These are phyloP conservation scores for Habropoda laboriosa DNA, from an alignment of 1,140 invertebrate genomes.

Conservation along the genomic window DNA sequence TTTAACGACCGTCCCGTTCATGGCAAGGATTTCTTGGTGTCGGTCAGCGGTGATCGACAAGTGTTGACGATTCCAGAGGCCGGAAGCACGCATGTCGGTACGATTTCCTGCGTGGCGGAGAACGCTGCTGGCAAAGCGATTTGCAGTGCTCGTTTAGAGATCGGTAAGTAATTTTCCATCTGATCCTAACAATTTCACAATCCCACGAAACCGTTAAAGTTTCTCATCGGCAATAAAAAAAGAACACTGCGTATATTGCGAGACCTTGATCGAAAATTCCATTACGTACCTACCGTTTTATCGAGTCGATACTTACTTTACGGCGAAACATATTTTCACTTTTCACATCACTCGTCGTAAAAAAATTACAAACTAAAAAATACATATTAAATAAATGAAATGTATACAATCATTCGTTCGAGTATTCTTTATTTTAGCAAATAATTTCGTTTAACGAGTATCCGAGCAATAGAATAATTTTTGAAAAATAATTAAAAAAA, in stretches of 20 bases:
- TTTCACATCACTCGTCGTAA: too few species aligned
- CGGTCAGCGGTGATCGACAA: constrained; percentile 87
- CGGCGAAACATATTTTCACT: too few species aligned
- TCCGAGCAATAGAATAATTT: too few species aligned
- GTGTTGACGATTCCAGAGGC: constrained; percentile 85
- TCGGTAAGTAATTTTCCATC: constrained; percentile 79
- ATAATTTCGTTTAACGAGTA: too few species aligned
- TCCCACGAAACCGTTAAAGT: neutral
- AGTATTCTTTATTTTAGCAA: too few species aligned
- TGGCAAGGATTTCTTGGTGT: constrained; percentile 87
- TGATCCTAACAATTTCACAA: neutral
- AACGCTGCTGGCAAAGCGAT: constrained; percentile 88
- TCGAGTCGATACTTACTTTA: too few species aligned
- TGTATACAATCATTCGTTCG: too few species aligned
- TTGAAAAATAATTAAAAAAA: too few species aligned
- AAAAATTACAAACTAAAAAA: too few species aligned
- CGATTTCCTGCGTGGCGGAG: constrained; percentile 88
- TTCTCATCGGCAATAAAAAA: neutral
- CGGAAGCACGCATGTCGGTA: constrained; percentile 84
- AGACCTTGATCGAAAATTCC: too few species aligned
- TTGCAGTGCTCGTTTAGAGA: constrained; percentile 84
- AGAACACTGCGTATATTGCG: neutral
- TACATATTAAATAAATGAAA: too few species aligned
- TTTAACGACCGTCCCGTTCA: constrained; percentile 87
- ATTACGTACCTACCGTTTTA: too few species aligned